Evolutionary conservation across 2,888 invertebrate genomes (phyloP).

Genomic region (Steinernema hermaphroditum): DNA sequence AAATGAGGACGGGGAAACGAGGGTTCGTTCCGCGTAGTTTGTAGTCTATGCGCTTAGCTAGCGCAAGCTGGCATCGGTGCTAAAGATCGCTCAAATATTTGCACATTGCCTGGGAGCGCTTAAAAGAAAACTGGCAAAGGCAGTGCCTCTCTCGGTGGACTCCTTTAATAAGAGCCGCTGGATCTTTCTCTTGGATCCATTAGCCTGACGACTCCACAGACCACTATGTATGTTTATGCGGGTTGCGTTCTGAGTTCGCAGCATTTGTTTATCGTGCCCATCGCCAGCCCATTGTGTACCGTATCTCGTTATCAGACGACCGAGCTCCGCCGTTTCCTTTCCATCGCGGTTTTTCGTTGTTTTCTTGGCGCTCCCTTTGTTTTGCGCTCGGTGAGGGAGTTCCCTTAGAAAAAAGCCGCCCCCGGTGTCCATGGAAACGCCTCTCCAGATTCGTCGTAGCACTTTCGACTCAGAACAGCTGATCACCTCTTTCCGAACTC

Average conservation of each 20-base stretch:
- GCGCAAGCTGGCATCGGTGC: not conserved
- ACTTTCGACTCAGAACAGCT: not conserved
- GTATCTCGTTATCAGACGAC: slow-evolving; percentile 10
- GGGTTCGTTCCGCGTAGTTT: slow-evolving; percentile 19
- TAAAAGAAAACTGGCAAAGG: not conserved
- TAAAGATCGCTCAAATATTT: slow-evolving; percentile 21
- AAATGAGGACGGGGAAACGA: not conserved
- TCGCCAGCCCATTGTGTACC: slow-evolving; percentile 11
- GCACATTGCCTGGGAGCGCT: not conserved
- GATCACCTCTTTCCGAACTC: not conserved
- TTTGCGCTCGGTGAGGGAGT: not conserved
- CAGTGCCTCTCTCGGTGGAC: no score
- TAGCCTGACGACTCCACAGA: no score
- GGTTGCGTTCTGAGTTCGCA: no score
- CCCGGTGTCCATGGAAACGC: slow-evolving; percentile 17
- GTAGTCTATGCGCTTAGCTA: slow-evolving; percentile 7
- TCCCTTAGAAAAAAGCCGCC: not conserved
- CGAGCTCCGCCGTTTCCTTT: not conserved
- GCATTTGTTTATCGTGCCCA: slow-evolving; percentile 10
- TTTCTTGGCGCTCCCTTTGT: not conserved
- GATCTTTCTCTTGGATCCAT: no score
- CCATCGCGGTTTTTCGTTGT: not conserved
- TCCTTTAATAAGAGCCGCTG: no score
- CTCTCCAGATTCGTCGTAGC: not conserved
- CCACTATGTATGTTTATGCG: no score